Conservation (phyloP, 2,113 vertebrate genomes). For the Osmerus mordax region DNA sequence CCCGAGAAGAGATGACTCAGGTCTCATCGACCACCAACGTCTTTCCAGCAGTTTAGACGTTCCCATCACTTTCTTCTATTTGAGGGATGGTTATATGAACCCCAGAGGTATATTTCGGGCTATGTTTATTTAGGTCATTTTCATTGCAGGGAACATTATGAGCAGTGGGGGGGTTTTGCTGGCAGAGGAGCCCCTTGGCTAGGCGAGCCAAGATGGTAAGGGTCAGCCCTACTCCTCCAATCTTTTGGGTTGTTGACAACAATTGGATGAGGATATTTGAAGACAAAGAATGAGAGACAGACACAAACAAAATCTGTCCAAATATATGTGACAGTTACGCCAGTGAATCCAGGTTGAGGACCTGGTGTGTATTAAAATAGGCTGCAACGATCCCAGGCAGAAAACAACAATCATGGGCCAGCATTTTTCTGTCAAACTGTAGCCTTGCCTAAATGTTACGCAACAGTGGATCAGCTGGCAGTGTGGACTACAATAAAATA, state of each 20-base stretch:
- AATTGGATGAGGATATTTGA: too few species aligned
- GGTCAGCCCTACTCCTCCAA: neutral
- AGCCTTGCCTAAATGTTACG: too few species aligned
- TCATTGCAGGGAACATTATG: constrained; percentile 44
- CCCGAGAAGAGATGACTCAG: neutral
- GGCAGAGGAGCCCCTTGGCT: constrained; percentile 24
- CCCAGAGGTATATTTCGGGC: constrained; percentile 26
- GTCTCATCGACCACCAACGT: neutral
- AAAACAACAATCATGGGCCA: too few species aligned
- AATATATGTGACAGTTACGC: too few species aligned
- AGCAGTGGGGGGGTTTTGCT: constrained; percentile 43
- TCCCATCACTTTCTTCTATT: constrained; percentile 13
- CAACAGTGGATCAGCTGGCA: too few species aligned
- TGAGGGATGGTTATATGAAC: constrained; percentile 19
- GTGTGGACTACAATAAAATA: too few species aligned
- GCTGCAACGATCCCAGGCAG: too few species aligned
- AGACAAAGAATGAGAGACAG: too few species aligned
- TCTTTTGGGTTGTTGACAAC: neutral
- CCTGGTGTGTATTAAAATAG: too few species aligned
- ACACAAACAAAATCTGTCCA: too few species aligned
- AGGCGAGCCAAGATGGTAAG: neutral
- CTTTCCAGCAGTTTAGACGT: neutral
- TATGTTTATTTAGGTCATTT: constrained; percentile 52
- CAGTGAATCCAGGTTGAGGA: too few species aligned
- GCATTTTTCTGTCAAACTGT: too few species aligned